These are phyloP conservation scores for Folsomia manolachei DNA, from an alignment of 2,888 invertebrate species.

Conservation along the genomic window DNA sequence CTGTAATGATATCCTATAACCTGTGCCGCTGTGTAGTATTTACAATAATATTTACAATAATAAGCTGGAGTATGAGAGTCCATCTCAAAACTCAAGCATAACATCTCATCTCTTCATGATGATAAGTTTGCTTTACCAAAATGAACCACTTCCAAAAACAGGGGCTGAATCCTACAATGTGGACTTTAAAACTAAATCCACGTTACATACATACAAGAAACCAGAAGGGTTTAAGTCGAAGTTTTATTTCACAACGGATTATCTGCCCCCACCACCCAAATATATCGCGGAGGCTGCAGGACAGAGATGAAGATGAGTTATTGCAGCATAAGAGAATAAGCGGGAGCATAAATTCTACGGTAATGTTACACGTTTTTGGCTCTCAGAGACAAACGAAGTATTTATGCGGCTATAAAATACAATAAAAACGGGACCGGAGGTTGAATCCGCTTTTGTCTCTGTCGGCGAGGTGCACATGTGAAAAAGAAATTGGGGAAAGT, in stretches of 20 bases:
- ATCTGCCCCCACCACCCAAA: neutral
- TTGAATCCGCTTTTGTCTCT: neutral
- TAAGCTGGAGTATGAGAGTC: too few species aligned
- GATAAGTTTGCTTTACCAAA: too few species aligned
- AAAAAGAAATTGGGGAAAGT: too few species aligned
- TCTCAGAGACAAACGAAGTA: neutral
- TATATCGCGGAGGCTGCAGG: neutral
- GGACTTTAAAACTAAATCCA: too few species aligned
- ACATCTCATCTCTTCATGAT: too few species aligned
- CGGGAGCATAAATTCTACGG: neutral
- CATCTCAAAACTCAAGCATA: too few species aligned
- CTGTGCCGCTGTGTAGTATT: too few species aligned
- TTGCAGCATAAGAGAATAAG: neutral
- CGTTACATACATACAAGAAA: neutral
- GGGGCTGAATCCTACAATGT: neutral
- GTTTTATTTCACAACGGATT: neutral
- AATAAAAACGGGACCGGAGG: neutral
- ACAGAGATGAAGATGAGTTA: slow-evolving; percentile 1
- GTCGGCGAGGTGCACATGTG: too few species aligned
- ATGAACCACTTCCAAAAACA: too few species aligned
- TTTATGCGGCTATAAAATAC: neutral
- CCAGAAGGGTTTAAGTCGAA: neutral
- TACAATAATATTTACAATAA: too few species aligned
- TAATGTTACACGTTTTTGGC: slow-evolving; percentile 3
- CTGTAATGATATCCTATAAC: too few species aligned